Evolutionary conservation across 2,113 vertebrate species (phyloP).

Genomic region (Toxostoma redivivum): DNA sequence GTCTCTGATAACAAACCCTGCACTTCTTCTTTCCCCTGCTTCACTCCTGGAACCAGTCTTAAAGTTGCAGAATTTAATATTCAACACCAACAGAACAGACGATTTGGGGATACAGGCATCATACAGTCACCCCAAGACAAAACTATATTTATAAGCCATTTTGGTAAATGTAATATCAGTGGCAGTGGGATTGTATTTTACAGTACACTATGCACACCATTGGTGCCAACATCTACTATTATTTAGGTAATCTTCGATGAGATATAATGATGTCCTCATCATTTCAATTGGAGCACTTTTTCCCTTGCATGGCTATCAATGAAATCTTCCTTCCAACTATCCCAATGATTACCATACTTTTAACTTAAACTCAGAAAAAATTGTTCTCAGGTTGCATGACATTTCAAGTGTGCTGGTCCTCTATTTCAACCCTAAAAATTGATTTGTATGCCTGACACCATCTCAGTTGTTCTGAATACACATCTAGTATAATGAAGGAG

Average conservation of each 20-base stretch:
- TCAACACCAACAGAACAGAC: too few relatives aligned
- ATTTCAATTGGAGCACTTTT: not conserved
- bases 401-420: not conserved
- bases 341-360: not conserved
- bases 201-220: fast-evolving
- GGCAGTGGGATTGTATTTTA: not conserved
- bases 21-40: too few relatives aligned
- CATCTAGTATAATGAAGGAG: not conserved
- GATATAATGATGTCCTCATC: not conserved
- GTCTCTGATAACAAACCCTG: too few relatives aligned
- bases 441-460: not conserved
- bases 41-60: too few relatives aligned
- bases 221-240: not conserved
- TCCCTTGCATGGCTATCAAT: not conserved
- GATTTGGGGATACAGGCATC: too few relatives aligned
- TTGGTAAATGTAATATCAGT: not conserved
- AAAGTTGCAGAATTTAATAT: too few relatives aligned
- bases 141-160: not conserved
- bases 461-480: not conserved
- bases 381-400: not conserved
- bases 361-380: not conserved
- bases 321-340: not conserved
- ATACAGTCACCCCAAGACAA: too few relatives aligned
- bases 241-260: not conserved
- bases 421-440: not conserved